A percentile compares a stretch with the other conserved stretches of the same genome.
phyloP scores from a whole-genome alignment of 1,140 invertebrate genomes.

The Drosophila willistoni region DNA sequence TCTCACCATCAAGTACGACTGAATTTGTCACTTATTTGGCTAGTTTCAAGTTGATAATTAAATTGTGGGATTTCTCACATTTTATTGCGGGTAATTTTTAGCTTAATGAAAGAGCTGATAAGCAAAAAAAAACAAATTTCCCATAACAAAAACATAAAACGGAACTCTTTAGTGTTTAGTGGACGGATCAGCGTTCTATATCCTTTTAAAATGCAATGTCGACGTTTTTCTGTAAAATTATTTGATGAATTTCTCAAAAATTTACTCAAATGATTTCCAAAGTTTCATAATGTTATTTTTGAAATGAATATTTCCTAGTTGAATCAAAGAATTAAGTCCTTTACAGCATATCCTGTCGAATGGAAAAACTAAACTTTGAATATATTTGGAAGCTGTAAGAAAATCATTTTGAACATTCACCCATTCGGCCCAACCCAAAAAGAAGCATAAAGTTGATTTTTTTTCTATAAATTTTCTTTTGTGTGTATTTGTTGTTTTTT shows the following conservation, averaged over 20 bases:
- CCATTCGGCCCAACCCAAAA: background rate
- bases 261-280: too few species aligned
- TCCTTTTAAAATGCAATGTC: too few species aligned
- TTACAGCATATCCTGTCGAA: too few species aligned
- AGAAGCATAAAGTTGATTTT: conserved; percentile 4
- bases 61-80: conserved; percentile 32
- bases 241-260: too few species aligned
- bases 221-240: too few species aligned
- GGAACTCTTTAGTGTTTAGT: too few species aligned
- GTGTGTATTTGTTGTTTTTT: conserved; percentile 46
- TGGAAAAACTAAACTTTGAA: too few species aligned
- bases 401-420: background rate
- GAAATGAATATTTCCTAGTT: too few species aligned
- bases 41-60: conserved; percentile 24
- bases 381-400: too few species aligned
- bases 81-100: conserved; percentile 12
- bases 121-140: background rate
- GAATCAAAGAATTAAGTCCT: too few species aligned
- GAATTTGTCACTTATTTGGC: background rate
- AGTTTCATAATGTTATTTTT: too few species aligned
- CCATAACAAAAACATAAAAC: background rate
- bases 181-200: too few species aligned
- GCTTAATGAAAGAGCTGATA: background rate
- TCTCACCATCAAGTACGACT: background rate
- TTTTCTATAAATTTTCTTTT: conserved; percentile 60